Percentiles rank a stretch among this genome's conserved stretches.
Conservation (phyloP, 2,797 vertebrate species). For the Propithecus deckenii region DNA sequence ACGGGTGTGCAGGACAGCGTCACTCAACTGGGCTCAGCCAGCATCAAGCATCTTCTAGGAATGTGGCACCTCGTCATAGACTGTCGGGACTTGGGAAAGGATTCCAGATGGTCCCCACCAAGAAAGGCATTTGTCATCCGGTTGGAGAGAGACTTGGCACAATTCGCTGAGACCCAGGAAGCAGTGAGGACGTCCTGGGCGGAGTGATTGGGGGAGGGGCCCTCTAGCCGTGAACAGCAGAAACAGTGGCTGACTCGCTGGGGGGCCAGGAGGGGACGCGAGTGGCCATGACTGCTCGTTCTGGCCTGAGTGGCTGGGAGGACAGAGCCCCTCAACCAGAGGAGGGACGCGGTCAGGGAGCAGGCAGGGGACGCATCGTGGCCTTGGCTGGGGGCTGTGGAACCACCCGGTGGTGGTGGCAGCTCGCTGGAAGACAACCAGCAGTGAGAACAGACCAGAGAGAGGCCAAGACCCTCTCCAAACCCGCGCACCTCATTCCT, state of each 20-base stretch:
- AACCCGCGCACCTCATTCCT: fast-evolving
- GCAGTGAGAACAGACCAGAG: too few species aligned
- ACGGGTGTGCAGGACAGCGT: background rate
- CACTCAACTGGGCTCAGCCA: background rate
- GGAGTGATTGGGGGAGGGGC: too few species aligned
- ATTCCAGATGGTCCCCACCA: background rate
- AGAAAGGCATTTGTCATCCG: background rate
- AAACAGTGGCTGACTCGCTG: background rate
- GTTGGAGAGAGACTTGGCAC: fast-evolving
- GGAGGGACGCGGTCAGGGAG: fast-evolving
- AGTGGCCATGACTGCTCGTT: too few species aligned
- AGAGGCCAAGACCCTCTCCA: background rate
- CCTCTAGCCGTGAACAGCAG: background rate
- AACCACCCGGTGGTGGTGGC: fast-evolving
- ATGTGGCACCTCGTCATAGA: background rate
- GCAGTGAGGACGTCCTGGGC: background rate
- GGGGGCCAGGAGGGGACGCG: background rate
- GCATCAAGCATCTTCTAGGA: background rate
- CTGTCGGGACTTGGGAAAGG: background rate
- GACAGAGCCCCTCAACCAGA: background rate
- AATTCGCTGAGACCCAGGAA: background rate
- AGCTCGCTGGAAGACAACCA: fast-evolving
- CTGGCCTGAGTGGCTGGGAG: background rate
- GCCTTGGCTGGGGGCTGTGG: background rate
- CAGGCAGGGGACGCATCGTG: fast-evolving